Evolutionary conservation across 2,888 invertebrate genomes (phyloP).

Genomic region (Sinopyrophorus schimmeli): DNA sequence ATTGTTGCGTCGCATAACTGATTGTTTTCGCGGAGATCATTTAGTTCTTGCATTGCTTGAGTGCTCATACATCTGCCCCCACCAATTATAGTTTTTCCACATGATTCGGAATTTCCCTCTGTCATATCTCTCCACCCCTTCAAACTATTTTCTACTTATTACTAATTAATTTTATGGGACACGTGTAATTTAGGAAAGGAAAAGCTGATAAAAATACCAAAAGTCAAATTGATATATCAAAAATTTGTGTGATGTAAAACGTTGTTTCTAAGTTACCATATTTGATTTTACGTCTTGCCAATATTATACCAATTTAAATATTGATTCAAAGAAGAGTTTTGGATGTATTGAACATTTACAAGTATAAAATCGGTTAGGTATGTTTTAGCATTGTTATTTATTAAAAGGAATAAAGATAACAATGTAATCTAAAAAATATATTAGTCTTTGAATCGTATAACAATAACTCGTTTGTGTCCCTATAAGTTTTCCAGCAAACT

Average conservation of each 20-base stretch:
- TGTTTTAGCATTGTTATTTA: too few relatives aligned
- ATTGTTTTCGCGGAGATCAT: conserved; percentile 80
- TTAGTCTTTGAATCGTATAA: too few relatives aligned
- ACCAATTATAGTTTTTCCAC: conserved; percentile 47
- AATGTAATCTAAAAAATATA: too few relatives aligned
- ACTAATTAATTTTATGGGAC: conserved; percentile 36
- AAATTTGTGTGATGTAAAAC: conserved; percentile 29
- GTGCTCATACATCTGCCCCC: conserved; percentile 76
- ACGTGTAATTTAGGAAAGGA: conserved; percentile 36
- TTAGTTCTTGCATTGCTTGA: conserved; percentile 81
- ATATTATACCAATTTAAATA: too few relatives aligned
- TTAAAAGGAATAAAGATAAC: too few relatives aligned
- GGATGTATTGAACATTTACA: too few relatives aligned
- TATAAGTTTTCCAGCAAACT: too few relatives aligned
- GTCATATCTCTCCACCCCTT: conserved; percentile 33
- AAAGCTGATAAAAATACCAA: conserved; percentile 38
- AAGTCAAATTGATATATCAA: conserved; percentile 38
- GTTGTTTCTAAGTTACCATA: conserved; percentile 26
- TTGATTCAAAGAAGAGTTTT: too few relatives aligned
- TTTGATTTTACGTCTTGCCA: too few relatives aligned
- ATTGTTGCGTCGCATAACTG: conserved; percentile 86
- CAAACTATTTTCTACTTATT: conserved; percentile 33
- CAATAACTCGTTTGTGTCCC: too few relatives aligned
- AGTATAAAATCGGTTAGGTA: too few relatives aligned
- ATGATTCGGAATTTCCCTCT: conserved; percentile 41